Conservation (phyloP, 2,888 invertebrate species). For the Xestia xanthographa region DNA sequence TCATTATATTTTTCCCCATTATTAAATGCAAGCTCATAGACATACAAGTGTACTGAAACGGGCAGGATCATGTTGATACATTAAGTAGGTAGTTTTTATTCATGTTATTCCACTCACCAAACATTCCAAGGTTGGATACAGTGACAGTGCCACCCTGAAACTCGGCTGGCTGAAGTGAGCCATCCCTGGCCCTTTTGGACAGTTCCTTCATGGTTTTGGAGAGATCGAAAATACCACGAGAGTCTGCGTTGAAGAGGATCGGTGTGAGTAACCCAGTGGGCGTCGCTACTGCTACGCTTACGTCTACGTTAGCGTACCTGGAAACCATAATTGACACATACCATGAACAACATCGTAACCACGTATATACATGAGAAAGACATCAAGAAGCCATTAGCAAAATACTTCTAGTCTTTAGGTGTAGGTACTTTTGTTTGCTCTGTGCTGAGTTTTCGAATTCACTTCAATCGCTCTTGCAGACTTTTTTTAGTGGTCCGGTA, state of each 20-base stretch:
- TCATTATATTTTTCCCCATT: too few relatives aligned
- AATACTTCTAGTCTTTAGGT: background rate
- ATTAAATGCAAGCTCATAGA: background rate
- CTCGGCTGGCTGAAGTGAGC: conserved; percentile 97
- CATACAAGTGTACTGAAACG: background rate
- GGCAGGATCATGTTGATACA: background rate
- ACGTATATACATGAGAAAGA: background rate
- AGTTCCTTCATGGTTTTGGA: conserved; percentile 94
- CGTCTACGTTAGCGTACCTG: conserved; percentile 97
- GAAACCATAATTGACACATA: conserved; percentile 53
- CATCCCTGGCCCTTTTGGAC: conserved; percentile 96
- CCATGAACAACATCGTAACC: background rate
- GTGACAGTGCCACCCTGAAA: conserved; percentile 99
- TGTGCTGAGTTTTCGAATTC: background rate
- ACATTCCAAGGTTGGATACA: conserved; percentile 99
- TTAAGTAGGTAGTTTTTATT: background rate
- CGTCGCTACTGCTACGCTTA: conserved; percentile 99
- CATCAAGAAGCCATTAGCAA: background rate
- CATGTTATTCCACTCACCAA: conserved; percentile 87
- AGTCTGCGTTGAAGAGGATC: conserved; percentile 97
- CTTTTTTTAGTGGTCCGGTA: background rate
- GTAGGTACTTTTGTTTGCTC: background rate
- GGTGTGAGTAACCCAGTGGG: conserved; percentile 98
- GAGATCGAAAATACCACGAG: conserved; percentile 96
- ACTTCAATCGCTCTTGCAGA: background rate